Evolutionary conservation across 2,888 invertebrate species (phyloP), one percentile per base, ranked within the genome.

Genomic region (Germaria angustata): DNA sequence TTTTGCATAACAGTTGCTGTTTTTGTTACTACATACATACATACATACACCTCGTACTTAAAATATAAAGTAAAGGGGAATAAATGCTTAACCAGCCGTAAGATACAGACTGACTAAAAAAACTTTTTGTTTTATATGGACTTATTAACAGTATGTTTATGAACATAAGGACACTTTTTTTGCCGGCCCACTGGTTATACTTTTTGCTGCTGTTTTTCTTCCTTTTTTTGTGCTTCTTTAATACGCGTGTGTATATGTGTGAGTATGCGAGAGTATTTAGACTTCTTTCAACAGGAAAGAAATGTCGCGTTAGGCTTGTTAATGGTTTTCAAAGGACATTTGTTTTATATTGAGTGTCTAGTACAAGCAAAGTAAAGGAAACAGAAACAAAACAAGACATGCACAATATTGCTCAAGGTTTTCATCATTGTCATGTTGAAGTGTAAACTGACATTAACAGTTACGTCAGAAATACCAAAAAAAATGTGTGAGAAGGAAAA

Each of bases 221-320:
- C 9, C n/a, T 7, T 44, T 44, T 41, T n/a, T 15, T 1, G 17
- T 13, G 15, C 22, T 13, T 32, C 9, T 32, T 28, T n/a, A 9
- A n/a, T 4, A n/a, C 11, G 22, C 11, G 0, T 49, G 28, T 34
- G 11, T 34, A 3, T 44, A 11, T 28, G 1, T 46, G 24, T 22
- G 24, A 46, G 7, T 24, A 5, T 51, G 28, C 46, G 2, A 24
- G n/a, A n/a, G 49, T 22, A 17, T 11, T 9, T 7, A 49, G 32
- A 28, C 20, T 53, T 51, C 51, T 57, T 41, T n/a, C 36, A 51
- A 17, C 78, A 75, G 79, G 79, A 82, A 82, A 65, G 71, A 79
- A 82, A 82, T 79, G 75, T 76, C 69, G 82, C 82, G 75, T 82
- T 75, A 79, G 79, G 59, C 75, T 53, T 75, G 75, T 81, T 78